A percentile compares a stretch with the other conserved stretches of the same genome.
Evolutionary conservation across 2,797 vertebrate genomes (phyloP).

Genomic region (Myotis planiceps): DNA sequence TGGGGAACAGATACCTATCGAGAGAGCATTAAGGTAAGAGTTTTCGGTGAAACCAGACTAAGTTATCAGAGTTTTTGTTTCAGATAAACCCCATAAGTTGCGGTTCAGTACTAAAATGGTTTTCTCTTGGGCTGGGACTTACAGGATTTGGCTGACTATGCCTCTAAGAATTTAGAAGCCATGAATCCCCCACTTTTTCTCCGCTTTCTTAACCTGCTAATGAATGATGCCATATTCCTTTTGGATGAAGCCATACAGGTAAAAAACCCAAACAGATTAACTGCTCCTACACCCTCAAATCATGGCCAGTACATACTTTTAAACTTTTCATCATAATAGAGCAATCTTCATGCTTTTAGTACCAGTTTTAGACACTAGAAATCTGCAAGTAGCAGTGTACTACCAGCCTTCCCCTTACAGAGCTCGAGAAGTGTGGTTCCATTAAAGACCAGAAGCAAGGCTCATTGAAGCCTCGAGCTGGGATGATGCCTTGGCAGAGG

Average conservation of each 20-base stretch:
- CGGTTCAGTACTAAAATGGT: neutral
- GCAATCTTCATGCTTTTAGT: neutral
- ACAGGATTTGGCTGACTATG: constrained; percentile 94
- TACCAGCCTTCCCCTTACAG: neutral
- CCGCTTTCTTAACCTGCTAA: constrained; percentile 96
- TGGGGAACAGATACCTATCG: constrained; percentile 94
- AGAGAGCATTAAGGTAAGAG: constrained; percentile 95
- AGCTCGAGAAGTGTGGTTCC: neutral
- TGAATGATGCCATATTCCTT: constrained; percentile 98
- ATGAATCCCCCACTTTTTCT: constrained; percentile 98
- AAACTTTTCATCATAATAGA: neutral
- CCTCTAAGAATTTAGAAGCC: constrained; percentile 97
- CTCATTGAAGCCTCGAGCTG: neutral
- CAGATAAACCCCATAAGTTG: neutral
- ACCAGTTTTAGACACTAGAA: neutral
- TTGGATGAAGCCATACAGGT: constrained; percentile 99
- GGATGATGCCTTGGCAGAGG: neutral
- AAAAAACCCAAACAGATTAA: constrained; percentile 18
- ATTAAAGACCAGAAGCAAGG: neutral
- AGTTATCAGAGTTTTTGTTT: neutral
- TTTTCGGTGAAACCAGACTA: neutral
- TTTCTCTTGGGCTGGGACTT: neutral
- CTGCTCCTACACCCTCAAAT: neutral
- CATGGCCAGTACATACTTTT: neutral
- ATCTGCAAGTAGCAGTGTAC: neutral